Conservation (phyloP, 2,797 vertebrate species). For the Rhinatrema bivittatum region DNA sequence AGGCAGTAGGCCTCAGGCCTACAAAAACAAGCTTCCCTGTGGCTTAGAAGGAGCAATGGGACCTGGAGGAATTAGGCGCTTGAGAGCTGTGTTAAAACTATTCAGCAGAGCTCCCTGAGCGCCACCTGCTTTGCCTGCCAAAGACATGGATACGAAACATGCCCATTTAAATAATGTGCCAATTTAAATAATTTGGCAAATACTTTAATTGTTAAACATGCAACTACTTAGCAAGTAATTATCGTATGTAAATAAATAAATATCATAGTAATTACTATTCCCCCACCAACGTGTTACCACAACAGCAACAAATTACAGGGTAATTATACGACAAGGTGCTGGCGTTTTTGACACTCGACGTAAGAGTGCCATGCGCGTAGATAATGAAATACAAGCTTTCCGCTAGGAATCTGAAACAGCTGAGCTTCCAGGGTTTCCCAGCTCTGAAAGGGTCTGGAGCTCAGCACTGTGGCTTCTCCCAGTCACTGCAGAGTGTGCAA, state of each 20-base stretch:
- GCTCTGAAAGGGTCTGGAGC: background rate
- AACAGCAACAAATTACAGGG: conserved; percentile 5
- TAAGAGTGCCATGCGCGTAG: background rate
- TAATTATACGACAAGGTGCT: conserved; percentile 14
- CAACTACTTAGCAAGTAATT: conserved; percentile 15
- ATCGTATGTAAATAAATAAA: conserved; percentile 18
- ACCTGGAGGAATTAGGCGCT: background rate
- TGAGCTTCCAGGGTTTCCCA: background rate
- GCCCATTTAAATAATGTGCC: conserved; percentile 17
- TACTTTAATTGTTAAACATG: conserved; percentile 1
- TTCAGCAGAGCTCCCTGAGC: background rate
- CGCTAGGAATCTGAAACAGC: conserved; percentile 3
- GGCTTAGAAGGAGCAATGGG: too few relatives aligned
- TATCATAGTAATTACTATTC: conserved; percentile 10
- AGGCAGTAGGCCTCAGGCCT: too few relatives aligned
- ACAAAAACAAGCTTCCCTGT: too few relatives aligned
- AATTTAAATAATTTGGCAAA: conserved; percentile 16
- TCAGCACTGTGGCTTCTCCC: background rate
- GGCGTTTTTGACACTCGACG: conserved; percentile 6
- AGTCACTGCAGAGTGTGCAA: too few relatives aligned
- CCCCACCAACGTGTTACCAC: conserved; percentile 10
- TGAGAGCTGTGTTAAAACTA: background rate
- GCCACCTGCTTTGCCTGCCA: conserved; percentile 10
- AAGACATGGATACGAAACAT: conserved; percentile 1
- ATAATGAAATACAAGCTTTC: conserved; percentile 13